Evolutionary conservation across 2,888 invertebrate species (phyloP).

Genomic region (Chloroclystis v-ata): DNA sequence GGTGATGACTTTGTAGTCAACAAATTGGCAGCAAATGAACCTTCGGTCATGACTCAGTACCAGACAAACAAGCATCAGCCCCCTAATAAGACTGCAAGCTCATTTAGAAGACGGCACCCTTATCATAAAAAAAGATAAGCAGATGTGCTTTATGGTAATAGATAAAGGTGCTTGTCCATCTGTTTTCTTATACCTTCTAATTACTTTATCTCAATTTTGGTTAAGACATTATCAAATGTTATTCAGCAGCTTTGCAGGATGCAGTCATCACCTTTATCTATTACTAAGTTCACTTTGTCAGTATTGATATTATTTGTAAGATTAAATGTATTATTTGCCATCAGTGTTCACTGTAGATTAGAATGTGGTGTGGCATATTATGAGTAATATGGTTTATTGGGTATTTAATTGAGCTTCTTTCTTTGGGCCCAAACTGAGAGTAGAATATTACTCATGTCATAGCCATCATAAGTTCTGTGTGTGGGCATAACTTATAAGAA

Average conservation of each 20-base stretch:
- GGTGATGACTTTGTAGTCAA: constrained; percentile 87
- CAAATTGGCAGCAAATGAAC: constrained; percentile 81
- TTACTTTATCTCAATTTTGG: no score
- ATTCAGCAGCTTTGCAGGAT: no score
- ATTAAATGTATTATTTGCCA: constrained; percentile 26
- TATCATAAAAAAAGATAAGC: constrained; percentile 71
- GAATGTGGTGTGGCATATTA: constrained; percentile 11
- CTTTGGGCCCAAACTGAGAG: constrained; percentile 6
- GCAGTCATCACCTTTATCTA: neutral
- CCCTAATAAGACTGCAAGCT: constrained; percentile 52
- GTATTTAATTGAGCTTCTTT: constrained; percentile 18
- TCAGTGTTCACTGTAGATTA: constrained; percentile 30
- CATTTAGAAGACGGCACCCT: constrained; percentile 66
- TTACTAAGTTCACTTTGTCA: constrained; percentile 10
- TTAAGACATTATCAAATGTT: no score
- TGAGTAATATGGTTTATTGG: constrained; percentile 11
- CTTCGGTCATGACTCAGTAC: constrained; percentile 83
- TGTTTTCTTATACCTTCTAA: no score
- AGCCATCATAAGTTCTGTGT: no score
- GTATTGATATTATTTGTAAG: constrained; percentile 25
- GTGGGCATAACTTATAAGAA: no score
- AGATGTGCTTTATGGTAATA: neutral
- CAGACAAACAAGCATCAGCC: constrained; percentile 75
- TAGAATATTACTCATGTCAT: neutral
- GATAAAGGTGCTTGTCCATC: no score